Percentiles rank a stretch among this genome's conserved stretches.
Evolutionary conservation across 2,113 vertebrate species (phyloP).

Genomic region (Thinocorus orbignyianus): DNA sequence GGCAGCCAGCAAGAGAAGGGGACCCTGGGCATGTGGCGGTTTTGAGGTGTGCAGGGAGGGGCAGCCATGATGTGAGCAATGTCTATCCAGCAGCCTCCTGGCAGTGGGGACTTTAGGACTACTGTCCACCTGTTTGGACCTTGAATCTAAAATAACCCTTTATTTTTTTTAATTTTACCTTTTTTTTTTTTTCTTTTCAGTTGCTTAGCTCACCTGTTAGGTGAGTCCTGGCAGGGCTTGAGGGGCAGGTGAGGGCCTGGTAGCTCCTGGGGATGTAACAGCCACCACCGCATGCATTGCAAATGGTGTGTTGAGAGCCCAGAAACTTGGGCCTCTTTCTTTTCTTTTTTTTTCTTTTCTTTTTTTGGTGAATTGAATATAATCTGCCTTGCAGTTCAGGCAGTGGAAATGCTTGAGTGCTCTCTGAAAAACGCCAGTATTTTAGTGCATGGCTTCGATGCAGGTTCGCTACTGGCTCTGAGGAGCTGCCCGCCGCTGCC

Average conservation of each 20-base stretch:
- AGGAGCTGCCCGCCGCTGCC: not conserved
- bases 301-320: accelerated
- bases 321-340: not conserved
- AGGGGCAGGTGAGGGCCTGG: not conserved
- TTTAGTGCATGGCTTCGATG: accelerated
- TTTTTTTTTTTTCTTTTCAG: not conserved
- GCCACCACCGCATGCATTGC: accelerated
- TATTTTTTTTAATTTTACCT: not conserved
- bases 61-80: not conserved
- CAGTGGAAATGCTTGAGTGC: not conserved
- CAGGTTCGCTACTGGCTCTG: not conserved
- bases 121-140: accelerated
- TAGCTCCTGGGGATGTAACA: not conserved
- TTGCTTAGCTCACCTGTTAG: not conserved
- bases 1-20: not conserved
- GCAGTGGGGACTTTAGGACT: not conserved
- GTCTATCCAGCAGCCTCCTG: accelerated
- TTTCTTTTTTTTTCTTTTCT: not conserved
- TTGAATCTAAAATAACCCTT: not conserved
- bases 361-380: not conserved
- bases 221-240: not conserved
- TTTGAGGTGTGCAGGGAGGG: too few species aligned
- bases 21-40: accelerated
- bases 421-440: not conserved
- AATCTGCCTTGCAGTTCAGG: not conserved